Evolutionary conservation across 1,140 invertebrate genomes (phyloP), one percentile per base, ranked within the genome.

Genomic region (Orchestia grillus): DNA sequence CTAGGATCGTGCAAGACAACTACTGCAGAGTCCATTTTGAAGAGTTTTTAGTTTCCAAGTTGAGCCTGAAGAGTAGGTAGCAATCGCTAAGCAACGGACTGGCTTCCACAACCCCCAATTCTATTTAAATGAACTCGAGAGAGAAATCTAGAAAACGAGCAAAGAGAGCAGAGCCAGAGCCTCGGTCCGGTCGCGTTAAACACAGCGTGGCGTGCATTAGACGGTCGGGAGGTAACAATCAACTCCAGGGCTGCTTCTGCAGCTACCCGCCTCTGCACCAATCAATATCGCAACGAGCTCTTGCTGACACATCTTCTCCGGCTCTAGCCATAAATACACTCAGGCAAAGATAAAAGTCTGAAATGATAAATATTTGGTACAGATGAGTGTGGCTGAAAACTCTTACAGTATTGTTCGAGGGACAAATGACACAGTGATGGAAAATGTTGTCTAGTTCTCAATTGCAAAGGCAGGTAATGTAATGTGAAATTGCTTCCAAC

Each of bases 61-160:
- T 90, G 88, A 90, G 88, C 41, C 88, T 90, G 88, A 90, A 41
- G 88, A 90, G 88, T 90, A 94, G 44, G 43, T 94, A 94, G 92
- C 92, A 94, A 94, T 94, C 44, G 92, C 92, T 94, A 94, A 44
- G 92, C 92, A 94, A 94, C 92, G 92, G 44, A 94, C 92, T 45
- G 92, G 92, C 92, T 45, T 94, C 88, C 92, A 94, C 92, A 94
- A 94, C 92, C 92, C 43, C 92, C 92, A 94, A 94, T 94, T 94
- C 92, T 94, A 94, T 94, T 94, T 94, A 94, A 94, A 94, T 94
- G 43, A 94, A 94, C 92, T 40, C 44, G 43, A 44, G 92, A 94
- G 92, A 94, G 92, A 94, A 94, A 94, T 94, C 92, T 94, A 94
- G 92, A 94, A 94, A 94, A 94, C 92, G 92, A 94, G 11, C 44